Conservation (phyloP, 2,113 vertebrate genomes). For the Melanotaenia duboulayi region DNA sequence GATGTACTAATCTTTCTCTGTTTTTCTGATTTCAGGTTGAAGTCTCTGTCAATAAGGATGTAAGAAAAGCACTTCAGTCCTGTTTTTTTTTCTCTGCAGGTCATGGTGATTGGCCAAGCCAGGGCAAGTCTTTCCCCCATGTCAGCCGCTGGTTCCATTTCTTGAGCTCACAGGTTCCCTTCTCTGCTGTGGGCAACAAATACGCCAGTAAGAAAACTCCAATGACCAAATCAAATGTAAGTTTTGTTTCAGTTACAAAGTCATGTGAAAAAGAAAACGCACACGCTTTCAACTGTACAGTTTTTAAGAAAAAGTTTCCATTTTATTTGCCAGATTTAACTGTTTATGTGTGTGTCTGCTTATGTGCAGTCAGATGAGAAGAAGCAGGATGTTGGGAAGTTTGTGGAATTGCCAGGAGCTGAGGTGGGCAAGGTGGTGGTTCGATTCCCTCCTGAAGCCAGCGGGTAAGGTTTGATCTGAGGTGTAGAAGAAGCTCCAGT, state of each 20-base stretch:
- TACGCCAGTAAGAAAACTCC: constrained; percentile 75
- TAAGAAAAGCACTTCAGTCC: constrained; percentile 3
- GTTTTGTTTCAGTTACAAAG: constrained; percentile 26
- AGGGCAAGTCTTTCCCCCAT: constrained; percentile 84
- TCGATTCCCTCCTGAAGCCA: constrained; percentile 97
- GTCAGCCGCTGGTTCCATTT: constrained; percentile 92
- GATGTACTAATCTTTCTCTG: not conserved
- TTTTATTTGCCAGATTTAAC: too few relatives aligned
- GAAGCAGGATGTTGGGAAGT: constrained; percentile 94
- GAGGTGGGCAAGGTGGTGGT: constrained; percentile 98
- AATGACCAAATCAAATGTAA: constrained; percentile 69
- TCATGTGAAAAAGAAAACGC: not conserved
- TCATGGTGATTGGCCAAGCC: constrained; percentile 83
- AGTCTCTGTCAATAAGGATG: rapidly evolving
- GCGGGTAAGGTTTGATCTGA: constrained; percentile 83
- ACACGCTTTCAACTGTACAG: not conserved
- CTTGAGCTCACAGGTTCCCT: constrained; percentile 86
- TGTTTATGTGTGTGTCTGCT: constrained; percentile 1
- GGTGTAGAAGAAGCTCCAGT: not conserved
- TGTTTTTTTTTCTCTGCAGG: constrained; percentile 71
- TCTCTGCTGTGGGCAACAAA: constrained; percentile 86
- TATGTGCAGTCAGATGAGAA: constrained; percentile 90
- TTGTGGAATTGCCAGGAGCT: constrained; percentile 95
- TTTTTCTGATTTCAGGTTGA: not conserved
- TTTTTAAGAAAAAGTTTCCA: too few relatives aligned